phyloP scores from a whole-genome alignment of 1,140 invertebrate species.

The Drosophila nasuta region DNA sequence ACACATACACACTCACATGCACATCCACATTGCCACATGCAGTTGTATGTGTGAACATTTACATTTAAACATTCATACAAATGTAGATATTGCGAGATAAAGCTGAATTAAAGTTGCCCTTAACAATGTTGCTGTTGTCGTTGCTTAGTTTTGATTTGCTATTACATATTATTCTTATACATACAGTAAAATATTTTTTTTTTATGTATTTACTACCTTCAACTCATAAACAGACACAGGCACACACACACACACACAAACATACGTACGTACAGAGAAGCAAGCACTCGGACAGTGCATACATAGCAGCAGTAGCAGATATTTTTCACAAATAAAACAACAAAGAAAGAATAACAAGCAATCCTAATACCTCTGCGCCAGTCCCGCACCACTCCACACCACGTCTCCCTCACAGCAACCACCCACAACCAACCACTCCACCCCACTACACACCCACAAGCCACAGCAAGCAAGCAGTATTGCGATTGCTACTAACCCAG shows the following conservation, averaged over 20 bases:
- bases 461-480: constrained; percentile 23
- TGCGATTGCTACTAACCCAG: constrained; percentile 45
- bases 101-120: constrained; percentile 42
- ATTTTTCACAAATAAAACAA: constrained; percentile 79
- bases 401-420: constrained; percentile 27
- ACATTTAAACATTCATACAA: not conserved
- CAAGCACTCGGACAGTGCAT: constrained; percentile 51
- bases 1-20: constrained; percentile 7
- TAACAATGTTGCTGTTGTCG: constrained; percentile 38
- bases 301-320: constrained; percentile 57
- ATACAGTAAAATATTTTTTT: constrained; percentile 48
- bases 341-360: constrained; percentile 77
- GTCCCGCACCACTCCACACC: not conserved
- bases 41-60: constrained; percentile 2
- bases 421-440: not conserved
- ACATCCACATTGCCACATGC: not conserved
- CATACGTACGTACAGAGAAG: constrained; percentile 18
- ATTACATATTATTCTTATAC: constrained; percentile 46
- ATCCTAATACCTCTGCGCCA: constrained; percentile 59
- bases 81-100: constrained; percentile 25
- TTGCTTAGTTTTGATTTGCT: constrained; percentile 42
- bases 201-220: constrained; percentile 69
- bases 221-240: constrained; percentile 46
- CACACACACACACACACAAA: constrained; percentile 34
- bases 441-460: constrained; percentile 41